Evolutionary conservation across 2,888 invertebrate species (phyloP), one percentile per base, ranked within the genome.

Genomic region (Linyphia triangularis): DNA sequence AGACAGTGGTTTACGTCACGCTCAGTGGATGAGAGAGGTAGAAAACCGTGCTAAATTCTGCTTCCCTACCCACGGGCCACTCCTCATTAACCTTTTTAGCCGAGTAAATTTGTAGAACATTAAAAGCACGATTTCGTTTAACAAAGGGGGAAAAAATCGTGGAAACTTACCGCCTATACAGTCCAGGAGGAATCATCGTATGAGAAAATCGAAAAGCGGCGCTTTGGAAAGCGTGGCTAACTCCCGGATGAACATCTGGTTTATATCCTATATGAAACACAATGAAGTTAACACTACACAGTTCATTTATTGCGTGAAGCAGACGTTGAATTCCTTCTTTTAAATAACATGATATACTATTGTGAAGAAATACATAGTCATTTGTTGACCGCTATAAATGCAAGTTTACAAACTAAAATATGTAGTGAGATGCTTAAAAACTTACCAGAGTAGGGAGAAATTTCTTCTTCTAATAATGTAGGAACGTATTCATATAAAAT

Each of bases 181-280:
- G 95, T 2, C 98, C 98, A 0, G 98, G 97, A 0, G 98, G 98
- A 75, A 99, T 98, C 91, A 99, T 94, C 0, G 99, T 98, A 92
- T 99, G 98, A 0, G 98, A 98, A 92, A 98, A 99, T 13, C 99
- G 95, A 93, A 99, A 99, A 0, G 99, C 99, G 0, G 98, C 98
- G 61, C 97, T 97, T 91, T 99, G 98, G 92, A 98, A 98, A 13
- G 96, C 95, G 92, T 98, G 97, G 0, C 97, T 96, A 70, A 98
- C 95, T n/a, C 98, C 99, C 0, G 99, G 99, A 92, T 98, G 98
- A 0, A 98, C 94, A 92, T 98, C 97, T 6, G 97, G 95, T 90
- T 97, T 96, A 93, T 99, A 99, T 0, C 98, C 97, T 40, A 93
- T 92, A 67, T 57, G 24, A 30, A 63, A 78, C n/a, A n/a, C n/a